Conservation (phyloP, 2,797 vertebrate species). For the Fringilla coelebs region DNA sequence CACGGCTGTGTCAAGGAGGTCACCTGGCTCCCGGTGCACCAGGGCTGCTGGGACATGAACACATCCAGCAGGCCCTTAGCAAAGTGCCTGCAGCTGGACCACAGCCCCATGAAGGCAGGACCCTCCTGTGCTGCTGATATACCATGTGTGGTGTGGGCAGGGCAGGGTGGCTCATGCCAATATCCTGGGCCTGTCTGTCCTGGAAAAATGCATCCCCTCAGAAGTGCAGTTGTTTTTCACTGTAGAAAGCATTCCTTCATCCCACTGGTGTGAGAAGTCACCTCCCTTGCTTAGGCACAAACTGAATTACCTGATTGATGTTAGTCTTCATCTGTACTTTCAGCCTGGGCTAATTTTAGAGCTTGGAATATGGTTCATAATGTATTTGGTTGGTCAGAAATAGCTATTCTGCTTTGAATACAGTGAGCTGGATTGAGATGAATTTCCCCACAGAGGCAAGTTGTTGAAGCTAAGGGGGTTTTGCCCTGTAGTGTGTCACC, state of each 20-base stretch:
- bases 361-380: background rate
- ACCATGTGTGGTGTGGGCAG: background rate
- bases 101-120: fast-evolving
- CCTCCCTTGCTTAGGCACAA: background rate
- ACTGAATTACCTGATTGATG: background rate
- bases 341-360: constrained; percentile 18
- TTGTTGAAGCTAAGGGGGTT: background rate
- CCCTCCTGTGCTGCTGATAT: background rate
- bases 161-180: background rate
- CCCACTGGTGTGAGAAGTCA: background rate
- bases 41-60: background rate
- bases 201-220: background rate
- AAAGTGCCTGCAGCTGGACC: background rate
- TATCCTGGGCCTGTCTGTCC: background rate
- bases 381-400: background rate
- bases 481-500: background rate
- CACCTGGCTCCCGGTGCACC: background rate
- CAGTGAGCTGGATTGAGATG: background rate
- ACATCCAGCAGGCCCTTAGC: background rate
- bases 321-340: background rate
- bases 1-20: background rate
- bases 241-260: background rate
- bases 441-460: background rate
- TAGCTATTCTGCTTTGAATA: constrained; percentile 27
- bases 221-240: background rate